Percentiles rank a stretch among this genome's conserved stretches.
phyloP scores from a whole-genome alignment of 2,888 invertebrate genomes.

The Philonicus albiceps region DNA sequence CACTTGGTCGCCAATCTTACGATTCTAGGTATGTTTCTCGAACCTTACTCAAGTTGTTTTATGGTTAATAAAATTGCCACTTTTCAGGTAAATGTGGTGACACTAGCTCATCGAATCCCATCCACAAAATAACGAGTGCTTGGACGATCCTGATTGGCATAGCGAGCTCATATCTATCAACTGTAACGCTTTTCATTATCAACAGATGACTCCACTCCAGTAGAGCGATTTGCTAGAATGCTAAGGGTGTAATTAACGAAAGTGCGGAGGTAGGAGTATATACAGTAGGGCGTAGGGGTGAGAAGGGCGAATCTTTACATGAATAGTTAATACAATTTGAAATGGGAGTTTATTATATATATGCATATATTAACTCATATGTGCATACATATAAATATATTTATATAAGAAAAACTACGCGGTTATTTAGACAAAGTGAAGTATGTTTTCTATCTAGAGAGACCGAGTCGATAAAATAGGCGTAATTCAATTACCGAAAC shows the following conservation, averaged over 20 bases:
- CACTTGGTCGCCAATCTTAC: constrained; percentile 63
- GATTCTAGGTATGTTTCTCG: constrained; percentile 56
- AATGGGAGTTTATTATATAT: background rate
- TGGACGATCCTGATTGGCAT: constrained; percentile 40
- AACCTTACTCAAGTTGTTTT: background rate
- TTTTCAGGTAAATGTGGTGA: constrained; percentile 51
- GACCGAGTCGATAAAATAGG: background rate
- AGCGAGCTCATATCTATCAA: constrained; percentile 8
- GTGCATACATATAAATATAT: constrained; percentile 13
- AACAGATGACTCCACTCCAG: constrained; percentile 46
- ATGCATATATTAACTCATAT: background rate
- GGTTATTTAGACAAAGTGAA: background rate
- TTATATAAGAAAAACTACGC: constrained; percentile 14
- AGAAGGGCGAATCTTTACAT: constrained; percentile 26
- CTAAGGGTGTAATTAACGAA: constrained; percentile 28
- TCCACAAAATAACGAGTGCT: constrained; percentile 41
- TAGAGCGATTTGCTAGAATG: background rate
- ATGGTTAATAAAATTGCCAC: background rate
- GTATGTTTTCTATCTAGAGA: constrained; percentile 24
- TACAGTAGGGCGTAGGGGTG: constrained; percentile 20
- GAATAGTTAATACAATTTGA: constrained; percentile 19
- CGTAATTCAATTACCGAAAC: background rate
- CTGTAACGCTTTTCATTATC: constrained; percentile 45
- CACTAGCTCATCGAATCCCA: constrained; percentile 49
- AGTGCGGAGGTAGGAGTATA: background rate